Evolutionary conservation across 37 sponge, comb jelly and placozoan genomes (phyloP).

Genomic region (Tethya wilhelma): DNA sequence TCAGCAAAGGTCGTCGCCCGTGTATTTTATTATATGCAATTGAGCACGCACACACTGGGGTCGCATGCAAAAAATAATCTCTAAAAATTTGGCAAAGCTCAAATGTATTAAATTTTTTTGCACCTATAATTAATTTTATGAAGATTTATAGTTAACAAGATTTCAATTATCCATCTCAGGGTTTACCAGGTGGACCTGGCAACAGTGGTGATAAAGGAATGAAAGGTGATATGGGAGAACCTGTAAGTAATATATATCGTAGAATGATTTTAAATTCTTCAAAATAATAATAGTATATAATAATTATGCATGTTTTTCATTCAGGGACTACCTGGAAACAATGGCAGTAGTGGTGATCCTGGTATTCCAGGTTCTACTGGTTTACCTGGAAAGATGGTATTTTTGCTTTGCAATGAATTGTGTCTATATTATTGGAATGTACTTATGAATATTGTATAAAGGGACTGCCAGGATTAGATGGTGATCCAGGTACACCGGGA

Average conservation of each 20-base stretch:
- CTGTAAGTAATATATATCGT: background rate
- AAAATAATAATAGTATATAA: background rate
- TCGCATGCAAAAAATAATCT: no score
- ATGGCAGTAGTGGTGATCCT: background rate
- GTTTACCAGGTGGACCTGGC: background rate
- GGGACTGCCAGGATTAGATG: no score
- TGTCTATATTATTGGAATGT: background rate
- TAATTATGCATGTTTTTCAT: background rate
- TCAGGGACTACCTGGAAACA: background rate
- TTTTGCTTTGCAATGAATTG: background rate
- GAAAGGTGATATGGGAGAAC: slow-evolving; percentile 6
- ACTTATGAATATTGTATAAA: background rate
- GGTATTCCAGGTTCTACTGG: background rate
- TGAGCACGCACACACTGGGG: no score
- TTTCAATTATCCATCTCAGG: background rate
- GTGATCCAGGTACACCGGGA: no score
- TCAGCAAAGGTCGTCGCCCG: no score
- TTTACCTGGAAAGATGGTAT: background rate
- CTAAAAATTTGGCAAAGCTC: no score
- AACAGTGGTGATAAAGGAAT: background rate
- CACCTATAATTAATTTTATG: background rate
- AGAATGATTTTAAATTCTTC: background rate
- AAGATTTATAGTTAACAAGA: no score
- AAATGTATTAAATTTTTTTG: background rate
- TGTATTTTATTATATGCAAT: no score